Evolutionary conservation across 2,888 invertebrate genomes (phyloP).

Genomic region (Drosophila dives): DNA sequence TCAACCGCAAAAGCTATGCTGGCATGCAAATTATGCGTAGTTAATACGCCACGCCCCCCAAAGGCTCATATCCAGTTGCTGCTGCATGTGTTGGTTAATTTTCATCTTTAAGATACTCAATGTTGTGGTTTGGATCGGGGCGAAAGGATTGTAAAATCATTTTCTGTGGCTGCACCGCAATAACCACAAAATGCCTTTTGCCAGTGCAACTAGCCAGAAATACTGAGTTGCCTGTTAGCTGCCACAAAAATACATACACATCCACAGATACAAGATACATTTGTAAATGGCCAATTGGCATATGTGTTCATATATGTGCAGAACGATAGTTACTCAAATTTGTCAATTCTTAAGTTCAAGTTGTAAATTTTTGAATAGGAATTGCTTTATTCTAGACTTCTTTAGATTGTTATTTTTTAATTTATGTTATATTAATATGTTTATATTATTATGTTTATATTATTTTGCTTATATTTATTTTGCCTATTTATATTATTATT

Average conservation of each 20-base stretch:
- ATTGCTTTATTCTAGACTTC: neutral
- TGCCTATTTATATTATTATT: neutral
- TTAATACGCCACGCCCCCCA: conserved; percentile 58
- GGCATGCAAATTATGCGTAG: conserved; percentile 75
- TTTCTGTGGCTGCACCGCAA: conserved; percentile 63
- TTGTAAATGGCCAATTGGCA: conserved; percentile 20
- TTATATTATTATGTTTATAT: too few species aligned
- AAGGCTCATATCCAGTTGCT: conserved; percentile 1
- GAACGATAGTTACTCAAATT: conserved; percentile 17
- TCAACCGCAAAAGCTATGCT: conserved; percentile 67
- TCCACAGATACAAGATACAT: conserved; percentile 15
- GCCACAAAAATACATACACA: conserved; percentile 37
- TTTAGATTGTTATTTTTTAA: neutral
- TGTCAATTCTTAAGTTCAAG: conserved; percentile 4
- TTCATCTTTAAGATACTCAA: conserved; percentile 79
- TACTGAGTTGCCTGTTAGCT: conserved; percentile 15
- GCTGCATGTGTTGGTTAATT: conserved; percentile 67
- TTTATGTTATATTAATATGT: neutral
- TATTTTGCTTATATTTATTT: too few species aligned
- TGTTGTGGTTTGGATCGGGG: conserved; percentile 59
- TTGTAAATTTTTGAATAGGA: neutral
- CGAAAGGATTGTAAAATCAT: conserved; percentile 60
- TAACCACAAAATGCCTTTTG: conserved; percentile 69
- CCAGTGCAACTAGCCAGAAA: conserved; percentile 44
- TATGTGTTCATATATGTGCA: conserved; percentile 17